Evolutionary conservation across 2,797 vertebrate species (phyloP), one percentile per base, ranked within the genome.

Genomic region (Lateolabrax maculatus): DNA sequence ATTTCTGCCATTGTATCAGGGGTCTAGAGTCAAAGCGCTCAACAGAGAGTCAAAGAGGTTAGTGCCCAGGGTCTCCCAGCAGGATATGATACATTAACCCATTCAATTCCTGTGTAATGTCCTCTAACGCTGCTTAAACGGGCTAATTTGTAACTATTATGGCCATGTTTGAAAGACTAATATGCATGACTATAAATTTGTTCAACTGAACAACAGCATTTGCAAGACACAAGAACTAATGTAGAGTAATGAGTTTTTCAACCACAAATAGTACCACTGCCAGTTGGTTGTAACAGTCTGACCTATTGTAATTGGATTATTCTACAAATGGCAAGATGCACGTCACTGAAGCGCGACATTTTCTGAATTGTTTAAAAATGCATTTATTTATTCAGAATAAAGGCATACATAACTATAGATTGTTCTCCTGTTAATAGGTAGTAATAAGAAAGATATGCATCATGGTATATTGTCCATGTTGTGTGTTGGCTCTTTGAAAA

Each of bases 41-140:
- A 73, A 72, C 81, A 68, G 51, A 46, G 51, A 81, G 79, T 82
- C 79, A 71, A 65, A 52, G 72, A 84, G 90, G 81, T 90, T 83
- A 81, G 70, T 10, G 53, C 56, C 46, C 77, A 48, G 69, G 65
- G 75, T 91, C 75, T 74, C 89, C 73, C 88, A 90, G 89, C 87
- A 88, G 85, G 88, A 89, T 61, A 74, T 84, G 69, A 87, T 83
- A 77, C 77, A 84, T 85, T 88, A 84, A 89, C 84, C 82, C 85
- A 77, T 89, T 84, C 79, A 87, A 2, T 60, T 57, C 73, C 78
- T 69, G 39, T 65, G 64, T 77, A 83, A 88, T 78, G 66, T 75
- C 77, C 19, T 43, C 81, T 68, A 80, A 64, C 55, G 57, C 75
- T 57, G 57, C 75, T 75, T 51, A 87, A 88, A 92, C 77, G 11